phyloP scores from a whole-genome alignment of 2,888 invertebrate species.

The Leptopterna dolabrata region DNA sequence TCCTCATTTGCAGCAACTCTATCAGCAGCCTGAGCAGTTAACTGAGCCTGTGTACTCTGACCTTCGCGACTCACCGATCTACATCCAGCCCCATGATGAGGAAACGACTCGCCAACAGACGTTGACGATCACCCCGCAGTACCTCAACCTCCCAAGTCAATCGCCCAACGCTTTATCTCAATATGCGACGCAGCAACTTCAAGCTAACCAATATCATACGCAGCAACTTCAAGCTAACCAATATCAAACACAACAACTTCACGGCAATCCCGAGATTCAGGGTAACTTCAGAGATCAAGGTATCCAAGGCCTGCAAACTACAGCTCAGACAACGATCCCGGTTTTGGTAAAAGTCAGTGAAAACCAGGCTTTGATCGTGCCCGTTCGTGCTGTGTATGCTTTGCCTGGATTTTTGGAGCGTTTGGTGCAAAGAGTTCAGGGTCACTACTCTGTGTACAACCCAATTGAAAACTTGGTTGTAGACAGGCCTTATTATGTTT shows the following conservation, averaged over 20 bases:
- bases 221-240: not conserved
- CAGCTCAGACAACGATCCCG: conserved; percentile 53
- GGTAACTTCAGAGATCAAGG: not conserved
- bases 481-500: conserved; percentile 53
- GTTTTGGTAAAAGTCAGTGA: conserved; percentile 54
- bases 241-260: not conserved
- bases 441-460: conserved; percentile 75
- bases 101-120: conserved; percentile 43
- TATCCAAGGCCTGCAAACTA: conserved; percentile 33
- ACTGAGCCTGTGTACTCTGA: conserved; percentile 38
- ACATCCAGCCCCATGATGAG: conserved; percentile 41
- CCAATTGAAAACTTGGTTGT: conserved; percentile 60
- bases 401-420: conserved; percentile 78
- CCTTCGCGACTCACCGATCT: conserved; percentile 29
- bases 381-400: conserved; percentile 59
- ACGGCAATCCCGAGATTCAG: not conserved
- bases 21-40: conserved; percentile 39
- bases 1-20: conserved; percentile 11
- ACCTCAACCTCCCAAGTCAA: not conserved
- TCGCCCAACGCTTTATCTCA: not conserved
- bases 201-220: not conserved
- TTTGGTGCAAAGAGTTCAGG: conserved; percentile 77
- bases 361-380: conserved; percentile 57
- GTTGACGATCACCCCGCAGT: conserved; percentile 25
- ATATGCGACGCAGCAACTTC: not conserved